phyloP scores from a whole-genome alignment of 2,888 invertebrate species.

The Nipponacmea schrenckii region DNA sequence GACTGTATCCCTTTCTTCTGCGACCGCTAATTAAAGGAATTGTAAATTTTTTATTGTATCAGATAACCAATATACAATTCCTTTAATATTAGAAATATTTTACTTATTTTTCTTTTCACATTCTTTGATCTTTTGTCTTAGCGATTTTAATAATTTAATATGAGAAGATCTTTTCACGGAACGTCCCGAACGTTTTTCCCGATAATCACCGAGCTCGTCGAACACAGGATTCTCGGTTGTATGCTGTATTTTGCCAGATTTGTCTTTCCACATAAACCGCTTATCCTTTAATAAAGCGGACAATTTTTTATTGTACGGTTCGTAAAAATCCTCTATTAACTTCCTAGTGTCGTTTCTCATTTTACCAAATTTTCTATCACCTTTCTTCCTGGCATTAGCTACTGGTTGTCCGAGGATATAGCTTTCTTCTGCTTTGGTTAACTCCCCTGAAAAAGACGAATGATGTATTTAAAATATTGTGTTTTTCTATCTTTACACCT shows the following conservation, averaged over 20 bases:
- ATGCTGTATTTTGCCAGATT: not conserved
- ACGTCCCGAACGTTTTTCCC: not conserved
- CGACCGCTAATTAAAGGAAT: no score
- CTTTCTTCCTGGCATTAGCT: not conserved
- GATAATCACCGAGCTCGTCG: no score
- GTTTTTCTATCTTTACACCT: no score
- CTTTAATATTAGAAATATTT: no score
- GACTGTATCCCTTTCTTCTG: no score
- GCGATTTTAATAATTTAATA: not conserved
- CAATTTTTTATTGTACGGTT: not conserved
- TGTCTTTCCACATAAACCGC: not conserved
- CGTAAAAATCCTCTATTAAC: not conserved
- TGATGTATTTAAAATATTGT: no score
- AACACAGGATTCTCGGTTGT: no score
- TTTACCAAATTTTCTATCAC: not conserved
- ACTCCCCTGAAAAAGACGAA: not conserved
- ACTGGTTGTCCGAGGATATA: not conserved
- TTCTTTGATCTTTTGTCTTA: no score
- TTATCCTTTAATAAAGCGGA: not conserved
- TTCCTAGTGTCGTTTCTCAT: not conserved
- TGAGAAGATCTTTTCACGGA: not conserved
- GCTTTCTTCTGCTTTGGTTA: not conserved
- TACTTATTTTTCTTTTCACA: no score
- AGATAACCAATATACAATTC: no score
- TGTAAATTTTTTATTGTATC: no score